These are phyloP conservation scores for Eurytoma adleriae DNA, from an alignment of 2,888 invertebrate species.

Conservation along the genomic window DNA sequence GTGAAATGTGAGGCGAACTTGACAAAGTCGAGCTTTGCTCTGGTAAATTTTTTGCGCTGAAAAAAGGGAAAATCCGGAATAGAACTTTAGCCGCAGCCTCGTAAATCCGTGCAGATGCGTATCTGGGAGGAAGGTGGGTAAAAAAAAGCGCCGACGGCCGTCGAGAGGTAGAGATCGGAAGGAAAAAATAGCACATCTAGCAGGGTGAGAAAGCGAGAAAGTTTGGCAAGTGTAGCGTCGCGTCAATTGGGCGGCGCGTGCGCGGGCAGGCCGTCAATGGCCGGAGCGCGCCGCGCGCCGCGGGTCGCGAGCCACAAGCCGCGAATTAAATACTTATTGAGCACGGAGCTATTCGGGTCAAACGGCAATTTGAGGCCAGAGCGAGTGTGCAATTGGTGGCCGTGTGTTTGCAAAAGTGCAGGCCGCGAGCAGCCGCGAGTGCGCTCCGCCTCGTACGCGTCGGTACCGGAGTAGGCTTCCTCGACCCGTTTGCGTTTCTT, in stretches of 20 bases:
- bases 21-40: too few relatives aligned
- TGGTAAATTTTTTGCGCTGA: too few relatives aligned
- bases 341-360: conserved; percentile 54
- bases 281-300: neutral
- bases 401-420: neutral
- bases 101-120: too few relatives aligned
- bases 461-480: neutral
- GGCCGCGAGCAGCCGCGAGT: neutral
- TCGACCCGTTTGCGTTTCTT: neutral
- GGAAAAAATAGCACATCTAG: too few relatives aligned
- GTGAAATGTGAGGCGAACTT: too few relatives aligned
- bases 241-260: neutral
- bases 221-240: neutral
- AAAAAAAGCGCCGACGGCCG: too few relatives aligned
- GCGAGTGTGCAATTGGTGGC: conserved; percentile 27
- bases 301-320: neutral
- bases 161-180: too few relatives aligned
- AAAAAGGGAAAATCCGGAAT: too few relatives aligned
- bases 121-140: too few relatives aligned
- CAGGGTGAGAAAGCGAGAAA: too few relatives aligned
- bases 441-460: conserved; percentile 16
- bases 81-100: too few relatives aligned
- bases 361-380: conserved; percentile 52
- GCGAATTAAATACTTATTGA: conserved; percentile 56
- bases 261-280: neutral